phyloP scores from a whole-genome alignment of 2,113 vertebrate genomes.

The Bolborhynchus lineola region DNA sequence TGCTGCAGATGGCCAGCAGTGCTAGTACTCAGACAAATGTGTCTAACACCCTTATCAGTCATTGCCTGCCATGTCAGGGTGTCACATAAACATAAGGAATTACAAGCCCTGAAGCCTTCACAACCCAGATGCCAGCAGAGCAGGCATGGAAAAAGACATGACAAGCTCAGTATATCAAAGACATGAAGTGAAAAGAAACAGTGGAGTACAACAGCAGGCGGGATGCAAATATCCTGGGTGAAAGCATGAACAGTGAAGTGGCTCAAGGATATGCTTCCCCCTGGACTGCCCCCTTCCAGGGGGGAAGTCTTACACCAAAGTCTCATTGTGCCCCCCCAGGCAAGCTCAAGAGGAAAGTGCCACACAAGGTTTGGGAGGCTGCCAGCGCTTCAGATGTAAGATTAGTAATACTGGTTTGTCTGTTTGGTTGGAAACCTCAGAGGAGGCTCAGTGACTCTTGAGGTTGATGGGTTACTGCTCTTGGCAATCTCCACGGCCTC shows the following conservation, averaged over 20 bases:
- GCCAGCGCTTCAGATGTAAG: background rate
- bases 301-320: background rate
- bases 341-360: background rate
- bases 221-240: background rate
- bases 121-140: background rate
- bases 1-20: background rate
- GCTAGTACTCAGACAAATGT: background rate
- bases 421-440: background rate
- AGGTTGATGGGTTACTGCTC: background rate
- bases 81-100: background rate
- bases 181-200: background rate
- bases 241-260: accelerated
- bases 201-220: background rate
- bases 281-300: background rate
- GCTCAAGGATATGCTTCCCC: background rate
- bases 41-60: background rate
- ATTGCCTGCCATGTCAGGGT: background rate
- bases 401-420: background rate
- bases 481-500: background rate
- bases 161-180: background rate
- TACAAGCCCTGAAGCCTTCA: background rate
- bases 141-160: background rate
- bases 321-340: background rate
- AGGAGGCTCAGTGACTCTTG: background rate
- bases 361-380: background rate